phyloP scores from a whole-genome alignment of 37 sponge, comb jelly and placozoan species.

The Cladorhizidae sp. region DNA sequence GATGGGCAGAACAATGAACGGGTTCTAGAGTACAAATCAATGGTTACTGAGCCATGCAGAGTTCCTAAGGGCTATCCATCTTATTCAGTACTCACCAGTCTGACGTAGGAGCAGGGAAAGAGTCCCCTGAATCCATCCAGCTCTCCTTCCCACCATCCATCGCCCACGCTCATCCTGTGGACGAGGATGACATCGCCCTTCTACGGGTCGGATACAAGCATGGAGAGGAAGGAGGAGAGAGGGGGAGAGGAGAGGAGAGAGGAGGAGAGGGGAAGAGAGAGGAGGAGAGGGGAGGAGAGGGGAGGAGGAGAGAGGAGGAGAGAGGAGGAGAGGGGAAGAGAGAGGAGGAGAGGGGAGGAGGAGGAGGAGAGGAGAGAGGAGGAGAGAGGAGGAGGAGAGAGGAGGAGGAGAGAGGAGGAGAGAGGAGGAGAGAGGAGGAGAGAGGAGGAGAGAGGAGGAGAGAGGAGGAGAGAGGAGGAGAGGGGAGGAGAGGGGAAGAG shows the following conservation, averaged over 20 bases:
- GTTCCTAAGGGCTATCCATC: neutral
- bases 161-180: slow-evolving; percentile 58
- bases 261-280: neutral
- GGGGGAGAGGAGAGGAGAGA: neutral
- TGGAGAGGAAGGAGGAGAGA: no score
- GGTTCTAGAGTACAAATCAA: no score
- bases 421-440: no score
- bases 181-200: slow-evolving; percentile 73
- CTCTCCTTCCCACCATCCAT: slow-evolving; percentile 88
- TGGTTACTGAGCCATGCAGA: no score
- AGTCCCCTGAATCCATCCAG: slow-evolving; percentile 67
- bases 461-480: no score
- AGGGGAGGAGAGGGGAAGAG: no score
- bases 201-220: no score
- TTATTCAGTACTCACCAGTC: slow-evolving; percentile 42
- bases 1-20: no score
- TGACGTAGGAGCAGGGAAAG: slow-evolving; percentile 70
- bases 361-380: neutral
- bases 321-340: neutral
- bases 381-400: no score
- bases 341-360: neutral
- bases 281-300: no score
- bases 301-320: neutral
- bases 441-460: no score
- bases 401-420: no score